phyloP scores from a whole-genome alignment of 2,113 vertebrate genomes.

The Cynoglossus semilaevis region DNA sequence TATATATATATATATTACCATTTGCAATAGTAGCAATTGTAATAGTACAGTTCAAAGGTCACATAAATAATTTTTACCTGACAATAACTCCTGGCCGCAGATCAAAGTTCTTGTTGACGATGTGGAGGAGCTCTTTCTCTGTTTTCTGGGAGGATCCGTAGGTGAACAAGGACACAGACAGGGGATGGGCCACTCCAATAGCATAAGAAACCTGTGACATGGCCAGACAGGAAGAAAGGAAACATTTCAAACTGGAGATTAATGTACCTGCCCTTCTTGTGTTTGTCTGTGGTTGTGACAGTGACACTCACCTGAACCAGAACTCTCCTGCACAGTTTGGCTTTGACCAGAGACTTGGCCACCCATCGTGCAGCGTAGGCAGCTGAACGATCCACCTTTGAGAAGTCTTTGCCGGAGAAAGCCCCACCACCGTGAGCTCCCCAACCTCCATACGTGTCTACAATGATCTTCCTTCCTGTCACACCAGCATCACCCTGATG shows the following conservation, averaged over 20 bases:
- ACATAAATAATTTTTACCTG: conserved; percentile 81
- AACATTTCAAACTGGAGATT: neutral
- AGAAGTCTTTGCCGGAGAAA: conserved; percentile 96
- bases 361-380: conserved; percentile 97
- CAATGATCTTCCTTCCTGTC: conserved; percentile 95
- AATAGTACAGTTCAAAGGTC: neutral
- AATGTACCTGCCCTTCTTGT: neutral
- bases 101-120: conserved; percentile 94
- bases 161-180: conserved; percentile 94
- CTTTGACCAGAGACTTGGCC: conserved; percentile 94
- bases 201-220: conserved; percentile 87
- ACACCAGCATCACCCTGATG: conserved; percentile 93
- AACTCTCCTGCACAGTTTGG: conserved; percentile 90
- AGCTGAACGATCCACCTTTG: conserved; percentile 94
- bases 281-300: neutral
- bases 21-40: neutral
- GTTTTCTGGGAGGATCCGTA: conserved; percentile 87
- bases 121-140: conserved; percentile 87
- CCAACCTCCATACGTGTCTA: conserved; percentile 97
- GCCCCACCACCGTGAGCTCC: conserved; percentile 95
- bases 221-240: neutral
- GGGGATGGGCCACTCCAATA: conserved; percentile 88
- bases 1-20: too few species aligned
- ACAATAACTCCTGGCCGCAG: conserved; percentile 95
- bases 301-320: conserved; percentile 85